phyloP scores from a whole-genome alignment of 2,113 vertebrate genomes.

The Cyanistes caeruleus region DNA sequence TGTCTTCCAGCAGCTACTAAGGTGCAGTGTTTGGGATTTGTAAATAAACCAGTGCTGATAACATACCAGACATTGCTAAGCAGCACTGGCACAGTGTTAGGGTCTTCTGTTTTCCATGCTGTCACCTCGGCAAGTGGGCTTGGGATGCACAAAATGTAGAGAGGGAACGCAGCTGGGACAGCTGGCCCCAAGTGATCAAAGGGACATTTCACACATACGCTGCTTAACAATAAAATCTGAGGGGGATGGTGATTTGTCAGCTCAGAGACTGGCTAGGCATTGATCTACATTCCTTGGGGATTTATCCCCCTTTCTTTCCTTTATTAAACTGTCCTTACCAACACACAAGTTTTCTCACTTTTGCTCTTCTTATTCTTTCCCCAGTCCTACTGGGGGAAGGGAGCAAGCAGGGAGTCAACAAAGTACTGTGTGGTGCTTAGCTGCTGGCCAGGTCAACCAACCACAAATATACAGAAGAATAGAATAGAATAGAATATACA shows the following conservation, averaged over 20 bases:
- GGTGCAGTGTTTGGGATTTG: not conserved
- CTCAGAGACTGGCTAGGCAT: not conserved
- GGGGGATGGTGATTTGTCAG: not conserved
- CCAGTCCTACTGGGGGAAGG: not conserved
- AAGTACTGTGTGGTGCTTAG: not conserved
- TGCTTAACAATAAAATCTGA: not conserved
- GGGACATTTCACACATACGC: not conserved
- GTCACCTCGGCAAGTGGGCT: not conserved
- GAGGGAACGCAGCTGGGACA: not conserved
- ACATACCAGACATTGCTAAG: not conserved
- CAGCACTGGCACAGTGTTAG: not conserved
- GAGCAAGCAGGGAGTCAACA: not conserved
- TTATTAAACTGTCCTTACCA: not conserved
- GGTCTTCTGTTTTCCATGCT: not conserved
- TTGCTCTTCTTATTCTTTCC: not conserved
- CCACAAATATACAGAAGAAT: not conserved
- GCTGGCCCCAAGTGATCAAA: not conserved
- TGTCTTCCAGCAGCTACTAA: not conserved
- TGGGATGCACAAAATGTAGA: not conserved
- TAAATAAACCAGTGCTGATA: not conserved
- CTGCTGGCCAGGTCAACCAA: not conserved
- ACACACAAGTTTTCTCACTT: not conserved
- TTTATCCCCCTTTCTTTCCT: not conserved
- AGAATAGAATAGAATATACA: not conserved
- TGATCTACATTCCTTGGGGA: not conserved